Base-by-base conservation (phyloP, 2,113 vertebrate genomes). In the Chlorocebus sabaeus region DNA sequence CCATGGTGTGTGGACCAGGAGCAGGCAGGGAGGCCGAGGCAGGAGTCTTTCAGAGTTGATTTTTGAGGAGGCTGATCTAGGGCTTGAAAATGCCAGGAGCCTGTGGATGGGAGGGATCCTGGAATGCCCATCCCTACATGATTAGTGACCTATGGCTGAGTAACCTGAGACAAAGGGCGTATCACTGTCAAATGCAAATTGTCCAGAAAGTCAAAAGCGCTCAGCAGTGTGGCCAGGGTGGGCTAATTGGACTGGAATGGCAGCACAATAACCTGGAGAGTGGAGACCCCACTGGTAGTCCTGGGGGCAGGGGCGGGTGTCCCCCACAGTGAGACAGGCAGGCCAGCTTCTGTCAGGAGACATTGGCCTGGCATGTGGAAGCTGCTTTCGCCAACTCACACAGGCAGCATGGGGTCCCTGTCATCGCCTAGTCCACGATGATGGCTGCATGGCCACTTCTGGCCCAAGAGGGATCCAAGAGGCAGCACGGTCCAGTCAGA, bases 221-320 rank as follows among this genome's bases (percentile, higher is more conserved):
- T 11, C 30, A 59, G 85, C 0, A 5, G 8, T 5, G 1, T 23
- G 17, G 32, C 64, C 4, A 18, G n/a, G 35, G 61, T 0, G 0
- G 83, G 61, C 32, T 0, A 12, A 6, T 5, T 7, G 8, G 61
- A 50, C 82, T 22, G 72, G n/a, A 16, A 23, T 25, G 7, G 32
- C 64, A 68, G 30, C 64, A 35, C 12, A 17, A 0, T 27, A 20
- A 3, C 10, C 4, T 32, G 38, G 72, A 20, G 27, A 30, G 32
- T n/a, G 2, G 64, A 61, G 59, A 68, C 32, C 6, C 32, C 64
- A 8, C 30, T 32, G 64, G 64, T 68, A 6, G 6, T 68, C 64
- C 64, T 67, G 64, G 64, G 16, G 4, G 59, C 16, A n/a, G 40
- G 23, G 40, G 10, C n/a, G 0, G 23, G 17, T 17, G 25, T 32